Conservation (phyloP, 2,888 invertebrate species). For the Aelia acuminata region DNA sequence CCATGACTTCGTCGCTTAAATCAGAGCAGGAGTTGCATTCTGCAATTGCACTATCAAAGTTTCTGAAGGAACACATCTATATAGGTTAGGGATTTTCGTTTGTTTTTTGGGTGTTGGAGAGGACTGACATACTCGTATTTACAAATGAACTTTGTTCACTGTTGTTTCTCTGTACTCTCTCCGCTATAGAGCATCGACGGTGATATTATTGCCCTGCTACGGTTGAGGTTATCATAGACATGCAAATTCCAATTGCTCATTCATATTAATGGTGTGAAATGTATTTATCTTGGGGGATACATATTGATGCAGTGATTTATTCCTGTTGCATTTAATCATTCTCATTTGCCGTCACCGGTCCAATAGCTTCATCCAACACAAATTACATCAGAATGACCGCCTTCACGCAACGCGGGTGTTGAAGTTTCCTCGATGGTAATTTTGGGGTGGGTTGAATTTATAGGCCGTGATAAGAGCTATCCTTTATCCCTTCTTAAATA, state of each 20-base stretch:
- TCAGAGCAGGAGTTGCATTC: too few relatives aligned
- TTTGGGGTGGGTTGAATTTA: neutral
- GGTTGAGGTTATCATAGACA: neutral
- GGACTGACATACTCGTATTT: too few relatives aligned
- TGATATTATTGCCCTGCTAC: neutral
- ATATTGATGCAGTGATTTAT: conserved; percentile 30
- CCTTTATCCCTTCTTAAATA: neutral
- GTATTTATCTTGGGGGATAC: conserved; percentile 12
- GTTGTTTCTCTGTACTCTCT: too few relatives aligned
- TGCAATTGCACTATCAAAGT: too few relatives aligned
- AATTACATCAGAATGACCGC: neutral
- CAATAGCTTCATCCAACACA: neutral
- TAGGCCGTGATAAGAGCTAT: neutral
- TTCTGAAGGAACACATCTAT: too few relatives aligned
- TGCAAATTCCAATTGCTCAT: conserved; percentile 37
- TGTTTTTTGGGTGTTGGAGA: too few relatives aligned
- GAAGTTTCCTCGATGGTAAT: neutral
- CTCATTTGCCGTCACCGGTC: conserved; percentile 13
- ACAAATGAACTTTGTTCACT: too few relatives aligned
- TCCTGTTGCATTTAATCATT: conserved; percentile 38
- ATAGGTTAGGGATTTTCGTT: too few relatives aligned
- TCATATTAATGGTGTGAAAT: conserved; percentile 38
- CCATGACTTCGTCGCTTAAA: too few relatives aligned
- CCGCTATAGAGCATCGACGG: neutral
- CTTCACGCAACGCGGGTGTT: neutral